Percentiles rank a stretch among this genome's conserved stretches.
phyloP scores from a whole-genome alignment of 2,113 vertebrate genomes.

The Rhynchomys soricoides region DNA sequence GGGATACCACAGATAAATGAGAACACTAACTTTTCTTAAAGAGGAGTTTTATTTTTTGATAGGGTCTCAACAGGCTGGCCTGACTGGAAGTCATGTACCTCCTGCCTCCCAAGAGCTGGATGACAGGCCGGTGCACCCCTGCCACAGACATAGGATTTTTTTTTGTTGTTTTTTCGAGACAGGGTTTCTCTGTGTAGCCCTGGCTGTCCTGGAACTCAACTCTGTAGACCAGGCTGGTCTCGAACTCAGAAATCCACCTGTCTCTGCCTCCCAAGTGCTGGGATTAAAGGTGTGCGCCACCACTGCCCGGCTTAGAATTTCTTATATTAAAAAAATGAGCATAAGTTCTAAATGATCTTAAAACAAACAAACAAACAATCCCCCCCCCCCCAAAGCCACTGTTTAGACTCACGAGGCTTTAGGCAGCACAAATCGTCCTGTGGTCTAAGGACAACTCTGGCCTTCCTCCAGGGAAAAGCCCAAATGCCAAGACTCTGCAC shows the following conservation, averaged over 20 bases:
- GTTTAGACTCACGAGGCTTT: not conserved
- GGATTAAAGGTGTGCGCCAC: no score
- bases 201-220: no score
- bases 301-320: no score
- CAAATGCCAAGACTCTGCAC: not conserved
- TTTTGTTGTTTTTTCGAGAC: no score
- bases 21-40: not conserved
- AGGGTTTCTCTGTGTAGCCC: no score
- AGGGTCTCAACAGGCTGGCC: not conserved
- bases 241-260: no score
- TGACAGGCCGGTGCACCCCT: not conserved
- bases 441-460: not conserved
- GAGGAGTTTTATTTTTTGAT: not conserved
- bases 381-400: not conserved
- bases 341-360: not conserved
- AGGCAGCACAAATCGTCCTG: not conserved
- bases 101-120: not conserved
- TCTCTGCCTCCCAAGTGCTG: no score
- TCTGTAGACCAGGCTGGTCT: no score
- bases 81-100: not conserved
- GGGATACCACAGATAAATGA: constrained; percentile 14
- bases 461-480: not conserved
- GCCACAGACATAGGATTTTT: not conserved
- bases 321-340: constrained; percentile 21
- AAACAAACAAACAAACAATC: no score